Evolutionary conservation across 2,888 invertebrate genomes (phyloP), one percentile per base, ranked within the genome.

Genomic region (Nipponacmea schrenckii): DNA sequence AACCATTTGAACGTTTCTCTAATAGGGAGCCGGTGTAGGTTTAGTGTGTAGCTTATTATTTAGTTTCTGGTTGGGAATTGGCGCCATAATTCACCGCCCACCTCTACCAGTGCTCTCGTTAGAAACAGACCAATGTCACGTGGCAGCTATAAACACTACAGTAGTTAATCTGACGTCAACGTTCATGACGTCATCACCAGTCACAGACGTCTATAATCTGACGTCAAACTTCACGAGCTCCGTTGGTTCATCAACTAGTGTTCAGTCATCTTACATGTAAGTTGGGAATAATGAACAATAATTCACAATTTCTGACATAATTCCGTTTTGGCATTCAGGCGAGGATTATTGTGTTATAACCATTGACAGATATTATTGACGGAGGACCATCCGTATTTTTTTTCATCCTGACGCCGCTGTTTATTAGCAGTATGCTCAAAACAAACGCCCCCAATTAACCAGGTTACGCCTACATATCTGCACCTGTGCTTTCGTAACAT

Each of bases 11-110:
- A 15, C 39, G 45, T 31, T 62, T 26, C 44, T 26, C 31, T 73
- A 69, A 12, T 71, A 82, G 83, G 83, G 83, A 45, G 83, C 82
- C n/a, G 73, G 71, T 1, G 69, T 73, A 17, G 83, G 82, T 4
- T 68, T 81, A 31, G 44, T 81, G 1, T 73, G 72, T 26, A 79
- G 81, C 64, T 73, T 82, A 17, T 50, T 65, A 17, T 72, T 80
- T 45, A 79, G 81, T 31, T 77, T 79, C 27, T 82, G 80, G 80
- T 67, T 83, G 8, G 82, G 79, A 5, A 77, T 83, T 56, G 81
- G 82, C 12, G 72, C 82, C 14, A 80, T 81, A 17, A 44, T 79
- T 10, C 73, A 77, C 71, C 71, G 77, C 24, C 70, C 78, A 10
- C 64, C 70, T 45, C 48, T 72, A 12, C 69, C 73, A 20, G 50